Evolutionary conservation across 2,113 vertebrate species (phyloP), one percentile per base, ranked within the genome.

Genomic region (Hippoglossus stenolepis): DNA sequence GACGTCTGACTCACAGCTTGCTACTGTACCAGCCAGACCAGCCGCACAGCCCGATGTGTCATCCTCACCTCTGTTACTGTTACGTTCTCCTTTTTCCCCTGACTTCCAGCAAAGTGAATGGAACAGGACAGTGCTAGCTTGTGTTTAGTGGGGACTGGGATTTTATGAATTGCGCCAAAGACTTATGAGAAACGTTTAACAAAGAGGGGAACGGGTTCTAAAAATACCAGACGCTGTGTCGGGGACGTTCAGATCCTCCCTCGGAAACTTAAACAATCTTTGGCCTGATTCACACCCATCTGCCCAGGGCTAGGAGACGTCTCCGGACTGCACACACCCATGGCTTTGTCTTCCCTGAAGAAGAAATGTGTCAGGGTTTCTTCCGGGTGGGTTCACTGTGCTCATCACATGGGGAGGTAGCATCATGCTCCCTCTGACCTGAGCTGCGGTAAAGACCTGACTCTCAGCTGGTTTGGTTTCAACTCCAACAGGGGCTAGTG

Each of bases 81-180:
- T 75, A 20, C 26, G n/a, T 84, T 77, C 65, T 73, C 80, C 63
- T 79, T 89, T 79, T 86, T 40, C 60, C 85, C 53, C 61, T 57
- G 17, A 67, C 73, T 81, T 86, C 67, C 78, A 87, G 90, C 87
- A 87, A 92, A 85, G 73, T 78, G 57, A 87, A 88, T 85, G 90
- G 85, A 91, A 89, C 71, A 71, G 83, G 87, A 91, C 87, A 84
- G 85, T 78, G 72, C 68, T 57, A 72, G 87, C 88, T 90, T 90
- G 84, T 91, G 89, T 91, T 85, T 23, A 65, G 64, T 75, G 9
- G 70, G 60, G 62, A 82, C 35, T 80, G 62, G 81, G 81, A 84
- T 80, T 85, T 87, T 24, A 21, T 71, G 53, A 80, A 65, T 80
- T 81, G 73, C 20, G 75, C 80, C 86, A 84, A 64, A 73, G 65